phyloP scores from a whole-genome alignment of 1,140 invertebrate genomes.

The Venustaconcha ellipsiformis region DNA sequence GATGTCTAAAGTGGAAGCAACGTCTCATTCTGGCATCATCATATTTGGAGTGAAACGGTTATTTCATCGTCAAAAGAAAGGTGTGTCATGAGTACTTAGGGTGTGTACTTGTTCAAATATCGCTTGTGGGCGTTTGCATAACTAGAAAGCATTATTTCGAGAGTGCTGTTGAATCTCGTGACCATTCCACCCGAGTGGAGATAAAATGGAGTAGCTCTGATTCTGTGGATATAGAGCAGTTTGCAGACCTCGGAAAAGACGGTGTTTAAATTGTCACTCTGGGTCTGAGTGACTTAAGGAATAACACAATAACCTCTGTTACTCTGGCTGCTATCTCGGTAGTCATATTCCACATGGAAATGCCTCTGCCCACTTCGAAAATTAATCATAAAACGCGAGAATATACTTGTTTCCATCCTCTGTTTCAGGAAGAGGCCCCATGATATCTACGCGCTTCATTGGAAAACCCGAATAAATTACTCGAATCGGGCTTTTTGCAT shows the following conservation, averaged over 20 bases:
- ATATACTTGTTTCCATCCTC: too few species aligned
- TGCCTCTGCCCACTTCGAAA: too few species aligned
- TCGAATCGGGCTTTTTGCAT: too few species aligned
- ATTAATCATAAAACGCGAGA: too few species aligned
- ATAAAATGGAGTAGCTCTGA: constrained; percentile 30
- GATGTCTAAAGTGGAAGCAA: constrained; percentile 14
- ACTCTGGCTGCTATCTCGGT: constrained; percentile 58
- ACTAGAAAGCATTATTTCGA: constrained; percentile 19
- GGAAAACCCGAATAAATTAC: too few species aligned
- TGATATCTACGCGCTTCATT: too few species aligned
- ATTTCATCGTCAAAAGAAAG: constrained; percentile 4
- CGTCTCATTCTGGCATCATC: constrained; percentile 31
- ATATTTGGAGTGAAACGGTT: constrained; percentile 21
- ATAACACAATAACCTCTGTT: constrained; percentile 56
- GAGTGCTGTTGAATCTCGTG: constrained; percentile 35
- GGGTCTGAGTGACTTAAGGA: constrained; percentile 60
- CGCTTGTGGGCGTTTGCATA: constrained; percentile 2
- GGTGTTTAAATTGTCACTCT: constrained; percentile 41
- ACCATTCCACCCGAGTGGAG: constrained; percentile 34
- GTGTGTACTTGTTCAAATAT: constrained; percentile 26
- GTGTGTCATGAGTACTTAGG: constrained; percentile 23
- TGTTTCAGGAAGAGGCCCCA: too few species aligned
- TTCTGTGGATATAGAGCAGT: constrained; percentile 27
- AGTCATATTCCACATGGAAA: constrained; percentile 8
- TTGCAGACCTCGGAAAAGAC: constrained; percentile 30